Percentiles rank a stretch among this genome's conserved stretches.
phyloP scores from a whole-genome alignment of 2,888 invertebrate species.

The Drosophila neonasuta region DNA sequence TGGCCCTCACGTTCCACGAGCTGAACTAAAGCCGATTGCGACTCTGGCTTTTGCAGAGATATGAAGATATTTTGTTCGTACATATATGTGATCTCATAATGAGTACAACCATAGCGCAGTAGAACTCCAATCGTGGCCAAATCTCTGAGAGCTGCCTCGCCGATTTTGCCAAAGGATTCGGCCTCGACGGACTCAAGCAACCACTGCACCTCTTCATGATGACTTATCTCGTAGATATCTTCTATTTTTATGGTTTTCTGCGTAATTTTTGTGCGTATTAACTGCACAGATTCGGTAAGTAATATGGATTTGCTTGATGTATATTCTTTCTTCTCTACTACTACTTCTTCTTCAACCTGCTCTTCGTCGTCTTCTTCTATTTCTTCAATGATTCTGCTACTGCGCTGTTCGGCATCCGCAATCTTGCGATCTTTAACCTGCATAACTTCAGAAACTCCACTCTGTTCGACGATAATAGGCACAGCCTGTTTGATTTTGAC shows the following conservation, averaged over 20 bases:
- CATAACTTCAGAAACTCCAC: slow-evolving; percentile 83
- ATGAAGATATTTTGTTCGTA: slow-evolving; percentile 91
- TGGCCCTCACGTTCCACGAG: slow-evolving; percentile 92
- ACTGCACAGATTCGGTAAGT: slow-evolving; percentile 83
- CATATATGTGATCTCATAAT: slow-evolving; percentile 89
- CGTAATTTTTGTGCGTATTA: slow-evolving; percentile 80
- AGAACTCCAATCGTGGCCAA: slow-evolving; percentile 91
- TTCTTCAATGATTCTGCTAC: slow-evolving; percentile 50
- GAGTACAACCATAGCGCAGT: slow-evolving; percentile 88
- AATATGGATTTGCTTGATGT: slow-evolving; percentile 77
- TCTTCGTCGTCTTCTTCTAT: slow-evolving; percentile 35
- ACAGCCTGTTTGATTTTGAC: slow-evolving; percentile 73
- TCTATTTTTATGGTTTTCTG: slow-evolving; percentile 82
- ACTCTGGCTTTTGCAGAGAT: slow-evolving; percentile 89
- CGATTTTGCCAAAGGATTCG: slow-evolving; percentile 89
- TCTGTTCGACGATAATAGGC: slow-evolving; percentile 79
- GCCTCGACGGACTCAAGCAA: slow-evolving; percentile 88
- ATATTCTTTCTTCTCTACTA: slow-evolving; percentile 37
- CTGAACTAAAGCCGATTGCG: slow-evolving; percentile 92
- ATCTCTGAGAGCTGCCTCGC: slow-evolving; percentile 90
- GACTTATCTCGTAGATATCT: slow-evolving; percentile 84
- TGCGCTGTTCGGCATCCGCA: slow-evolving; percentile 71
- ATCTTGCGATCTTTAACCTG: slow-evolving; percentile 82
- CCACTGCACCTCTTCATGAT: slow-evolving; percentile 89
- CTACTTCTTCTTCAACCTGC: slow-evolving; percentile 37